These are phyloP conservation scores for Drosophila kambysellisi DNA, from an alignment of 2,888 invertebrate species.

Conservation along the genomic window DNA sequence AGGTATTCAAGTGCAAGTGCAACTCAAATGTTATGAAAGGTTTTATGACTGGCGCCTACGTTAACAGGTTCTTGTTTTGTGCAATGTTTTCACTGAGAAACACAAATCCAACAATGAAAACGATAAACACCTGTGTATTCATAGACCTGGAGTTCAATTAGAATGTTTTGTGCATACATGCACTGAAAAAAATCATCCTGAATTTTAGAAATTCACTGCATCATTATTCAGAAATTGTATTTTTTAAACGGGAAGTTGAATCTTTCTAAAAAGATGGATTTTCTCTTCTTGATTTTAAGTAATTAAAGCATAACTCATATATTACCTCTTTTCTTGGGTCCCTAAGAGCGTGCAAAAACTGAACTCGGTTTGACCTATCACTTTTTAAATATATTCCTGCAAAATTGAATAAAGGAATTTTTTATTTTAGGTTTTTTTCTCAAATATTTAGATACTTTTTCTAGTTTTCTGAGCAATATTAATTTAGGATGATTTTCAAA, in stretches of 20 bases:
- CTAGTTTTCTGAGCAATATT: neutral
- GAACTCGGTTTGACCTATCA: neutral
- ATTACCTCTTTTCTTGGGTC: no score
- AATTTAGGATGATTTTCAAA: neutral
- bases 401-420: neutral
- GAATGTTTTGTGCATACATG: neutral
- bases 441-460: neutral
- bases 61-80: neutral
- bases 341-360: no score
- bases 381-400: neutral
- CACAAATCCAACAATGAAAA: neutral
- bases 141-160: neutral
- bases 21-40: neutral
- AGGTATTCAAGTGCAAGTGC: neutral
- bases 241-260: neutral
- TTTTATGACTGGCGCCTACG: neutral
- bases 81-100: neutral
- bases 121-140: neutral
- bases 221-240: neutral
- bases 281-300: neutral
- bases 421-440: neutral
- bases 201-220: neutral
- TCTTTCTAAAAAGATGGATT: neutral
- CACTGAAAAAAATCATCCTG: neutral
- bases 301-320: neutral